Evolutionary conservation across 2,797 vertebrate genomes (phyloP).

Genomic region (Danionella dracula): DNA sequence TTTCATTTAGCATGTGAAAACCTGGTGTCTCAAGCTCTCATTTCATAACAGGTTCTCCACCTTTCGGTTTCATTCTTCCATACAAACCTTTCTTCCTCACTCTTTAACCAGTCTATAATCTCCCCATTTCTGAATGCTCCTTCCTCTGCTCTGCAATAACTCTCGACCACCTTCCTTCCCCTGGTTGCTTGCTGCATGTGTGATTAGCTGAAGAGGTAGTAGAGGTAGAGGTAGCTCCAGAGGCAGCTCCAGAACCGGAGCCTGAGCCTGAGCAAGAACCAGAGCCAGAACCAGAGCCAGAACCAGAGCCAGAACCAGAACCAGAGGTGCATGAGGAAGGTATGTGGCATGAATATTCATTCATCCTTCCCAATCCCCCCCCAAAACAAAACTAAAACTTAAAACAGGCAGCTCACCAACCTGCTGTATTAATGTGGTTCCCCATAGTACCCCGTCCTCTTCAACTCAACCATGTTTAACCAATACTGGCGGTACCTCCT

Average conservation of each 20-base stretch:
- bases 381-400: too few species aligned
- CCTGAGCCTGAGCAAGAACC: constrained; percentile 63
- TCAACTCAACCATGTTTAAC: neutral
- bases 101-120: constrained; percentile 36
- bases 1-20: neutral
- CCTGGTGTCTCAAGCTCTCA: neutral
- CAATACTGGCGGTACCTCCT: constrained; percentile 50
- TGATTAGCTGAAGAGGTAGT: constrained; percentile 76
- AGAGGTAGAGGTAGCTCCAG: constrained; percentile 79
- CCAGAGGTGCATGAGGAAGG: constrained; percentile 65
- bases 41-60: constrained; percentile 11
- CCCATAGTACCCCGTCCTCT: neutral
- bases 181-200: constrained; percentile 70
- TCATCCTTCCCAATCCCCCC: constrained; percentile 52
- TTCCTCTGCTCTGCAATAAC: constrained; percentile 62
- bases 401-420: constrained; percentile 5
- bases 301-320: constrained; percentile 3
- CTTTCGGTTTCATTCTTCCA: constrained; percentile 6
- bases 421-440: constrained; percentile 12
- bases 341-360: constrained; percentile 72
- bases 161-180: constrained; percentile 60
- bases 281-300: constrained; percentile 46
- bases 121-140: constrained; percentile 58
- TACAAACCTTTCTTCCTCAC: constrained; percentile 35
- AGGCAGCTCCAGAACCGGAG: constrained; percentile 66